Evolutionary conservation across 1,140 invertebrate species (phyloP).

Genomic region (Pachypsylla venusta): DNA sequence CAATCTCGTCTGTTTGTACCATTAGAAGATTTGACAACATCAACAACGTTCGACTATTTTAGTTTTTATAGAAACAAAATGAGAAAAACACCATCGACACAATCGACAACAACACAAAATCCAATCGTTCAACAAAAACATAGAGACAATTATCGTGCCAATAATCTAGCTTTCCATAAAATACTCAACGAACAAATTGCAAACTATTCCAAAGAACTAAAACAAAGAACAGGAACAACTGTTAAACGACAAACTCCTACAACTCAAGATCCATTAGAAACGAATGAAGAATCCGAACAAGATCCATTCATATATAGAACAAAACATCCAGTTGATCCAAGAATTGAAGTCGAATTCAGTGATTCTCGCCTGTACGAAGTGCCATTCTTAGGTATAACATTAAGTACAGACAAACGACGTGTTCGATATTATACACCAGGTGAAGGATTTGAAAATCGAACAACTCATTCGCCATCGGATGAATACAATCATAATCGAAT

Average conservation of each 20-base stretch:
- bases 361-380: constrained; percentile 1
- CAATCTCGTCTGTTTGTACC: neutral
- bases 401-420: neutral
- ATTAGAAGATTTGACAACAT: neutral
- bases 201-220: no score
- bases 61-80: neutral
- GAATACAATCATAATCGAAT: neutral
- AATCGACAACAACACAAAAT: no score
- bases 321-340: neutral
- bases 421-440: neutral
- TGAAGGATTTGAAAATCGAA: neutral
- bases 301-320: neutral
- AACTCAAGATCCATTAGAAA: neutral
- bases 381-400: neutral
- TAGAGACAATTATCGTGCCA: no score
- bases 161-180: no score
- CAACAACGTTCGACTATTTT: neutral
- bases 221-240: no score
- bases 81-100: neutral
- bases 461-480: neutral
- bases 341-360: neutral
- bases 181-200: no score
- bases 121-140: no score
- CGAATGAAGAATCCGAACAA: neutral
- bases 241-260: no score